Evolutionary conservation across 1,140 invertebrate genomes (phyloP), one percentile per base, ranked within the genome.

Genomic region (Cepaea nemoralis): DNA sequence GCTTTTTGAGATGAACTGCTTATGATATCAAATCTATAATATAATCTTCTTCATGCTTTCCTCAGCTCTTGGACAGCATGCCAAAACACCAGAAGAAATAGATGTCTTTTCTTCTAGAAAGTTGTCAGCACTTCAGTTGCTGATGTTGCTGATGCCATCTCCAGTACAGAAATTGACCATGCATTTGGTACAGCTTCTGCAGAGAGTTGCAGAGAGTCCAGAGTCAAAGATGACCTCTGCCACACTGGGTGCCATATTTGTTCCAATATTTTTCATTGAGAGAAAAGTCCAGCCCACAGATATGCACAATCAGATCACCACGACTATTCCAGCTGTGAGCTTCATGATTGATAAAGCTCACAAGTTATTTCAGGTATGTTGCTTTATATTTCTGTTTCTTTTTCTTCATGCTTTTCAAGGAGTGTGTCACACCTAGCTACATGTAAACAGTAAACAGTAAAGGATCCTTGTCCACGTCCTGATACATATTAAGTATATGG

Each of bases 211-310:
- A 0, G 93, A 93, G 69, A 93, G 94, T 88, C 91, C 93, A 24
- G 93, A 92, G 19, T 98, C 97, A 88, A 95, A 95, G 93, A 98
- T 98, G 97, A 95, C 95, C 27, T 94, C 96, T 0, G 94, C 95
- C 70, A 97, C 95, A 84, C 92, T 98, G 33, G 96, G 96, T 2
- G 97, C 96, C 48, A 92, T 98, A 83, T 98, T 98, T 89, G 96
- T 96, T 3, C 96, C 96, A 0, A 96, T 97, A 91, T 91, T 98
- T n/a, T 92, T 98, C 80, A 97, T 96, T 89, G 96, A 96, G 0
- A 93, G 96, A 88, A 97, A 97, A 92, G 93, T 94, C 91, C 50
- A 55, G 0, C 22, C 63, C n/a, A 8, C 35, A 31, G 37, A 79
- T 0, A 3, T 79, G 24, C 48, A 31, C 40, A 55, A 35, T 33